Percentiles rank a stretch among this genome's conserved stretches.
Conservation (phyloP, 2,888 invertebrate genomes). For the Heteromurus nitidus region DNA sequence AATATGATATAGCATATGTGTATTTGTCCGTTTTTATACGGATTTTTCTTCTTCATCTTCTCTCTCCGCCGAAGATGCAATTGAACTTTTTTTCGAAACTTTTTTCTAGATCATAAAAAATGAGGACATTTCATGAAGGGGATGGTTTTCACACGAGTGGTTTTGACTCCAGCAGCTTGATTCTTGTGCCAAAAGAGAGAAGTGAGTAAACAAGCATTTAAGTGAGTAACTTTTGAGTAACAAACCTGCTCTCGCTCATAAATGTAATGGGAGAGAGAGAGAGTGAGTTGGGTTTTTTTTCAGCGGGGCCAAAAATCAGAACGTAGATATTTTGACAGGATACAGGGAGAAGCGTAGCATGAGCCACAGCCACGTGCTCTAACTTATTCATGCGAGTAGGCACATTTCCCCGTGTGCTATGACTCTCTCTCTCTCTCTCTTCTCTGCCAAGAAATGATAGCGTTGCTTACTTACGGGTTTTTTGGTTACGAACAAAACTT, state of each 20-base stretch:
- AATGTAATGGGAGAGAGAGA: slow-evolving; percentile 43
- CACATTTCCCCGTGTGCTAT: not conserved
- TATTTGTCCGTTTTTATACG: no score
- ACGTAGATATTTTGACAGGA: slow-evolving; percentile 33
- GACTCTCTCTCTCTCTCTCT: not conserved
- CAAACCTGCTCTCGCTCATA: slow-evolving; percentile 20
- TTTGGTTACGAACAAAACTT: no score
- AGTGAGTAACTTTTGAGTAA: not conserved
- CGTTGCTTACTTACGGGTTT: no score
- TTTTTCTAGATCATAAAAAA: no score
- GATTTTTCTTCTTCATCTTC: no score
- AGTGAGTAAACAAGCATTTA: not conserved
- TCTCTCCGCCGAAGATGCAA: no score
- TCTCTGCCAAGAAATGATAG: not conserved
- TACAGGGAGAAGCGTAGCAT: slow-evolving; percentile 35
- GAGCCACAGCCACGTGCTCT: slow-evolving; percentile 19
- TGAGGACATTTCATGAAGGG: no score
- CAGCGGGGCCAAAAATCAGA: slow-evolving; percentile 43
- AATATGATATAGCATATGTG: no score
- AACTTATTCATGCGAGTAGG: slow-evolving; percentile 46
- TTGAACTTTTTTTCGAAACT: no score
- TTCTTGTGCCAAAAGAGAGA: not conserved
- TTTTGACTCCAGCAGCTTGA: no score
- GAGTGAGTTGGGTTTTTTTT: no score
- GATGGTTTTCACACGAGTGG: not conserved